Evolutionary conservation across 2,113 vertebrate genomes (phyloP), one percentile per base, ranked within the genome.

Genomic region (Carollia perspicillata): DNA sequence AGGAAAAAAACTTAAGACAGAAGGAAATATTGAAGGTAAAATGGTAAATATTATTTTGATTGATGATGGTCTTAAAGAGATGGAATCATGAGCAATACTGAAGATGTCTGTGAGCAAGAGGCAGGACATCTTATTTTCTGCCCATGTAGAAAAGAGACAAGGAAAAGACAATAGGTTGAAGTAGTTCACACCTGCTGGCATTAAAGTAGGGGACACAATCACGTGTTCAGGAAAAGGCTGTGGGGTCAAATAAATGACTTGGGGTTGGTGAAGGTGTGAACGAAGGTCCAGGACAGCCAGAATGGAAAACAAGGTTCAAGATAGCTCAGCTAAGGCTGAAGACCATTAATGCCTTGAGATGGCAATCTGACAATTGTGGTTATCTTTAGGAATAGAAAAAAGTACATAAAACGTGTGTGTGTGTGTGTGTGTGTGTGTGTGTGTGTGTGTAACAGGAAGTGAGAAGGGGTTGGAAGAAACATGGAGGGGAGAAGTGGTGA

Each of bases 41-140:
- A 95, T n/a, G 83, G 75, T 74, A 92, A 95, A 93, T 80, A 90
- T 47, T 75, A 87, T 47, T 84, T 90, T 92, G 65, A 95, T 83
- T 90, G 69, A 92, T 75, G 33, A 63, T 55, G 28, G 65, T 65
- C 55, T 96, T 92, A 78, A 72, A 90, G 77, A 97, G 30, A 90
- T 72, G 55, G 58, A 26, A 88, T n/a, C 44, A 60, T 44, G 77
- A 71, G 30, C 30, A 28, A 68, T 40, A 11, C n/a, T 86, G 37
- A 72, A 71, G 49, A 49, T 84, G 23, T 37, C 65, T 75, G 11
- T 89, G 35, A 83, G 22, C 80, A 77, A 40, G 26, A 79, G 66
- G 72, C 33, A 69, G 79, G 5, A 11, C 22, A 74, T 51, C 44
- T 37, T 63, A 47, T 30, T 66, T n/a, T 55, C 72, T 89, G 55